Conservation (phyloP, 2,888 invertebrate genomes). For the Eurois occulta region DNA sequence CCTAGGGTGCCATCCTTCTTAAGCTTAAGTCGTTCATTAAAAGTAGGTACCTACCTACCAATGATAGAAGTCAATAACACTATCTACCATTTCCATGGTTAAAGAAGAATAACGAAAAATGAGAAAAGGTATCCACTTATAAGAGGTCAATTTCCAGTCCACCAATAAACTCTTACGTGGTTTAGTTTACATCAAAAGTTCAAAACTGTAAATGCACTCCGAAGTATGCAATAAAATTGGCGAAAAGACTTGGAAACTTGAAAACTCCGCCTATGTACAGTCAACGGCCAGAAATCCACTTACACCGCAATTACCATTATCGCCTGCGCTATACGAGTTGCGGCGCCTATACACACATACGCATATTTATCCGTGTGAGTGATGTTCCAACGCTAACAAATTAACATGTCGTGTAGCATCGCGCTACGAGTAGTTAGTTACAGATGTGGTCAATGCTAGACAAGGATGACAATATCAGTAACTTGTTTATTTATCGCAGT, state of each 20-base stretch:
- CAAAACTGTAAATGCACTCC: slow-evolving; percentile 34
- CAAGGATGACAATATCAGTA: too few relatives aligned
- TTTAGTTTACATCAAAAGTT: slow-evolving; percentile 17
- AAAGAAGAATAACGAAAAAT: not conserved
- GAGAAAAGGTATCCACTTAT: not conserved
- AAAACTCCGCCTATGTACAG: slow-evolving; percentile 14
- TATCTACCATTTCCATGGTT: not conserved
- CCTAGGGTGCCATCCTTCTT: not conserved
- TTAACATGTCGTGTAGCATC: too few relatives aligned
- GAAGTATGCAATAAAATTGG: slow-evolving; percentile 25
- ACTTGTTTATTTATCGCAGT: too few relatives aligned
- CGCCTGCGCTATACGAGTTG: too few relatives aligned
- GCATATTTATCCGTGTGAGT: too few relatives aligned
- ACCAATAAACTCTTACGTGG: slow-evolving; percentile 17
- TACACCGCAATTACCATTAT: too few relatives aligned
- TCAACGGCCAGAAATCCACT: too few relatives aligned
- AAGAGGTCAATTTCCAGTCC: not conserved
- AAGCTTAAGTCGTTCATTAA: not conserved
- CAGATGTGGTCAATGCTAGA: too few relatives aligned
- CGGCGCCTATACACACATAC: too few relatives aligned
- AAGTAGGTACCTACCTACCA: not conserved
- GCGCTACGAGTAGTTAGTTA: too few relatives aligned
- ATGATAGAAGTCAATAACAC: not conserved
- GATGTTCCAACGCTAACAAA: too few relatives aligned
- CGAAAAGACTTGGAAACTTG: slow-evolving; percentile 29